Percentiles rank a stretch among this genome's conserved stretches.
Conservation (phyloP, 2,797 vertebrate genomes). For the Microhierax caerulescens region DNA sequence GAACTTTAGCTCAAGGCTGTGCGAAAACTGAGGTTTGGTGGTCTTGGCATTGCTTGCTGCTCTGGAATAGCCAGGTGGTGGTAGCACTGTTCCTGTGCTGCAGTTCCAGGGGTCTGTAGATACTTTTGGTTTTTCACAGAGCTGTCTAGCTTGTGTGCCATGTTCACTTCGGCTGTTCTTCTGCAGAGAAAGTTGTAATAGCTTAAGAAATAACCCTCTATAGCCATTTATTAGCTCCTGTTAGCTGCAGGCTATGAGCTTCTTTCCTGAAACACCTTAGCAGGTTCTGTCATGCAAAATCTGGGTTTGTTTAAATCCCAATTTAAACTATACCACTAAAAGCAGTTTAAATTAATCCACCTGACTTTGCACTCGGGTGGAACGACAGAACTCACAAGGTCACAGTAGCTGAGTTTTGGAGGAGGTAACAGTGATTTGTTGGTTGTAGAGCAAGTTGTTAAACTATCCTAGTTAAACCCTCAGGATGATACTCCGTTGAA, state of each 20-base stretch:
- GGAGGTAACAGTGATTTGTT: not conserved
- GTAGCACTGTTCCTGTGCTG: not conserved
- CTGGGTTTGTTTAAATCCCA: not conserved
- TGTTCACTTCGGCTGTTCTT: rapidly evolving
- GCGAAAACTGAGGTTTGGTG: not conserved
- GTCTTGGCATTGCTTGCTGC: not conserved
- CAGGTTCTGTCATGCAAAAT: not conserved
- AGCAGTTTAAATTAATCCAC: not conserved
- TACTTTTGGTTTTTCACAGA: not conserved
- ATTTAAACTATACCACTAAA: not conserved
- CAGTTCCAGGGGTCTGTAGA: not conserved
- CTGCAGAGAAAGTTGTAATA: not conserved
- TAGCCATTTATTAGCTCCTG: not conserved
- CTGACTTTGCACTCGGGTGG: not conserved
- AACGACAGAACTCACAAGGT: not conserved
- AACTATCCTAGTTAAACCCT: not conserved
- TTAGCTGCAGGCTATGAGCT: not conserved
- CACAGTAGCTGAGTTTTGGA: not conserved
- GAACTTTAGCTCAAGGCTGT: not conserved
- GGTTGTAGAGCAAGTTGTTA: not conserved
- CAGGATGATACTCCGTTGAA: rapidly evolving
- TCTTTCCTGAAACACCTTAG: not conserved
- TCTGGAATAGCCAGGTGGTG: not conserved
- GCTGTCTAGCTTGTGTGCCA: not conserved
- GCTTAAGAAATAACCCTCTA: not conserved